These are phyloP conservation scores for Diplodus puntazzo DNA, from an alignment of 2,797 vertebrate species.

Conservation along the genomic window DNA sequence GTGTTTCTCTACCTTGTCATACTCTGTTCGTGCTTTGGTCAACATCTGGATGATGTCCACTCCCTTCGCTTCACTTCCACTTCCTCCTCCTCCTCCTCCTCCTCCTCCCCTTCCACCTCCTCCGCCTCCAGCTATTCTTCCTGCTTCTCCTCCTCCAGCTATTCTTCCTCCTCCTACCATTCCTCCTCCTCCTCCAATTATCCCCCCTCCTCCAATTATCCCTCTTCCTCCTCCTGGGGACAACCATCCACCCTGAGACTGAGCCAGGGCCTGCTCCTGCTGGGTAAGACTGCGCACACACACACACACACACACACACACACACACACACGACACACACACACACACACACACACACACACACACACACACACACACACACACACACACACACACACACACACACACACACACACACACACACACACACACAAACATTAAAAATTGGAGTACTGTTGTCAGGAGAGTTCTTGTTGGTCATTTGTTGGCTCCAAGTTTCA, in stretches of 20 bases:
- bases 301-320: conserved; percentile 8
- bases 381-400: conserved; percentile 52
- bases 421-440: conserved; percentile 16
- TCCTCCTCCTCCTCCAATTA: conserved; percentile 42
- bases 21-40: conserved; percentile 93
- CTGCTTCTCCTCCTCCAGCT: neutral
- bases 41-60: conserved; percentile 96
- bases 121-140: conserved; percentile 42
- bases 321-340: conserved; percentile 1
- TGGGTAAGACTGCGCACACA: conserved; percentile 88
- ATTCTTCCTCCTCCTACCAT: neutral
- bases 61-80: conserved; percentile 80
- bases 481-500: neutral
- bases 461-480: neutral
- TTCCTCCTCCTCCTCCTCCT: conserved; percentile 32
- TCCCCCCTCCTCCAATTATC: conserved; percentile 42
- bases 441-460: neutral
- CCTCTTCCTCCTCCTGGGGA: conserved; percentile 77
- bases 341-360: conserved; percentile 8
- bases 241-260: conserved; percentile 83
- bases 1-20: conserved; percentile 88
- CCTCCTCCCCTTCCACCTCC: conserved; percentile 18
- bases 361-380: conserved; percentile 14
- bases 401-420: conserved; percentile 56
- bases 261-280: conserved; percentile 90